Percentiles rank a stretch among this genome's conserved stretches.
phyloP scores from a whole-genome alignment of 2,888 invertebrate genomes.

The Pheosia tremula region DNA sequence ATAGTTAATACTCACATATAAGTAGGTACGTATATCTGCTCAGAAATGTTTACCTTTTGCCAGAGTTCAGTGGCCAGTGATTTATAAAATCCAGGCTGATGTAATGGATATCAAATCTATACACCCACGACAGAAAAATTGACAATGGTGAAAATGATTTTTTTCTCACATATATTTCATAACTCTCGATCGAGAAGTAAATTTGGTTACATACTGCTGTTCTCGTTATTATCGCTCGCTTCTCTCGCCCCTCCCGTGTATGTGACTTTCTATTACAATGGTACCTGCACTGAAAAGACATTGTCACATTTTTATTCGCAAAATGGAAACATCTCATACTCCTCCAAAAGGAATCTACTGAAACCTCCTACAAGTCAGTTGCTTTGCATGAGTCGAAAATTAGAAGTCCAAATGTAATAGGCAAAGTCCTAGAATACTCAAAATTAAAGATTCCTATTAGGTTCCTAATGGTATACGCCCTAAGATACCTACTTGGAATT shows the following conservation, averaged over 20 bases:
- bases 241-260: conserved; percentile 64
- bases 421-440: too few relatives aligned
- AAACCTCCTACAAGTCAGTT: conserved; percentile 21
- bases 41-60: too few relatives aligned
- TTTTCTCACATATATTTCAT: conserved; percentile 12
- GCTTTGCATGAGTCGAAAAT: neutral
- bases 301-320: conserved; percentile 51
- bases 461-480: too few relatives aligned
- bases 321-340: conserved; percentile 31
- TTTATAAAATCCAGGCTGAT: neutral
- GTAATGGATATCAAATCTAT: conserved; percentile 29
- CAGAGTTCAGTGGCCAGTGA: too few relatives aligned
- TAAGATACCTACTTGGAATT: too few relatives aligned
- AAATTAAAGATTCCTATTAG: too few relatives aligned
- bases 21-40: too few relatives aligned
- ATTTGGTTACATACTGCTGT: conserved; percentile 46
- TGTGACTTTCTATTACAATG: conserved; percentile 52
- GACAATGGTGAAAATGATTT: conserved; percentile 23
- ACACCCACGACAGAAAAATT: conserved; percentile 16
- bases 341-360: conserved; percentile 27
- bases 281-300: conserved; percentile 59
- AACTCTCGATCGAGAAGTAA: conserved; percentile 35
- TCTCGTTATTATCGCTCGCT: conserved; percentile 51
- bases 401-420: too few relatives aligned
- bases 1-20: too few relatives aligned